phyloP scores from a whole-genome alignment of 2,113 vertebrate species.

The Noctilio leporinus region DNA sequence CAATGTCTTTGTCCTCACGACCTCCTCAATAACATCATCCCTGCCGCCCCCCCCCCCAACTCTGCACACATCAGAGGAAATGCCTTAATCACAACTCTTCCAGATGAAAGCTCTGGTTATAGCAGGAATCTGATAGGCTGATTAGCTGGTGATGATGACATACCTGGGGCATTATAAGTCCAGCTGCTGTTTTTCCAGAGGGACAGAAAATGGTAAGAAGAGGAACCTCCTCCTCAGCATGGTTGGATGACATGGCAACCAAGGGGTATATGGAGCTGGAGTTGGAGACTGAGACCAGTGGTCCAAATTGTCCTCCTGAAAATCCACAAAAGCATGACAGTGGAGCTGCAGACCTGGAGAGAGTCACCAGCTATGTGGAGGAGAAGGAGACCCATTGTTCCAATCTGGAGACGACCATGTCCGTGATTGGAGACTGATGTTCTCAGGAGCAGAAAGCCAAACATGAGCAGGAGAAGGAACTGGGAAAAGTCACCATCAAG shows the following conservation, averaged over 20 bases:
- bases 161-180: neutral
- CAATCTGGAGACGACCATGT: too few species aligned
- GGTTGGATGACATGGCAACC: too few species aligned
- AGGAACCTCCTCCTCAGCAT: too few species aligned
- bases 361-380: too few species aligned
- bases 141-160: neutral
- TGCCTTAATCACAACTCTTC: neutral
- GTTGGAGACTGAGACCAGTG: too few species aligned
- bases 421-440: constrained; percentile 94
- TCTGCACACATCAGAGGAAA: neutral
- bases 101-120: neutral
- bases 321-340: too few species aligned
- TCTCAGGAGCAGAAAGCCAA: constrained; percentile 97
- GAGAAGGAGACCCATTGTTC: too few species aligned
- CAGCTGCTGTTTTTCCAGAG: neutral
- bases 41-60: too few species aligned
- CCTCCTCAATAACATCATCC: neutral
- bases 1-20: neutral
- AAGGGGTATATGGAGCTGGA: too few species aligned
- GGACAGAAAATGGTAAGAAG: neutral
- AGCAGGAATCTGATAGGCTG: neutral
- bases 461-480: constrained; percentile 95
- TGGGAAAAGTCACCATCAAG: constrained; percentile 98
- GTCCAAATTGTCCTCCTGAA: too few species aligned
- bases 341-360: too few species aligned